Evolutionary conservation across 1,140 invertebrate species (phyloP).

Genomic region (Oreohelix idahoensis): DNA sequence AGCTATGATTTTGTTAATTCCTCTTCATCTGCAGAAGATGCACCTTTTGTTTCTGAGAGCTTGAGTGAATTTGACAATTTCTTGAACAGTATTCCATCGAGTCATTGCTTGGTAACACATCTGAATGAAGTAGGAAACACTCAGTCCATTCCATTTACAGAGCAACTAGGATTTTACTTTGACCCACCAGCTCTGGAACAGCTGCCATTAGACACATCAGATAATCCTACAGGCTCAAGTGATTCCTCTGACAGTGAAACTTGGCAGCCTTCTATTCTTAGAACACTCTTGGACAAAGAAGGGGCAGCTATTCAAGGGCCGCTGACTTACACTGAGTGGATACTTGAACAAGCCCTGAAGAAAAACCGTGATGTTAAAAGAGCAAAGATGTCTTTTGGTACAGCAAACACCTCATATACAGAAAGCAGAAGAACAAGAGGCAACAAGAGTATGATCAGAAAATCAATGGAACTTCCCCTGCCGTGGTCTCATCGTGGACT

Average conservation of each 20-base stretch:
- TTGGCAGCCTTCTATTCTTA: slow-evolving; percentile 8
- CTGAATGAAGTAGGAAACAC: neutral
- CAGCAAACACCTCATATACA: neutral
- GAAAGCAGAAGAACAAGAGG: neutral
- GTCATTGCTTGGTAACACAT: neutral
- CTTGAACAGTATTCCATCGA: neutral
- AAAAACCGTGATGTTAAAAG: neutral
- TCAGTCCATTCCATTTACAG: neutral
- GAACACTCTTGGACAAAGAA: slow-evolving; percentile 27
- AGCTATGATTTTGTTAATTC: neutral
- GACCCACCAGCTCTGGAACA: neutral
- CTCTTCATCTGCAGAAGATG: neutral
- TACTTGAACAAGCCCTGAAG: slow-evolving; percentile 20
- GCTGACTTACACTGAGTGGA: slow-evolving; percentile 25
- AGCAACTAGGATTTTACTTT: neutral
- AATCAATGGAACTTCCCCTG: slow-evolving; percentile 17
- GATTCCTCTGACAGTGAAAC: slow-evolving; percentile 10
- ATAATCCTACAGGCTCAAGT: neutral
- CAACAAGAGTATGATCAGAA: neutral
- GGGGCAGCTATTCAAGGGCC: slow-evolving; percentile 27
- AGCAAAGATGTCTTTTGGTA: neutral
- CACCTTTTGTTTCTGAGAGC: neutral
- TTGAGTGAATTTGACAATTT: neutral
- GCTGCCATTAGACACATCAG: neutral
- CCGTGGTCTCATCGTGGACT: neutral